Percentiles rank a stretch among this genome's conserved stretches.
These are phyloP conservation scores for Mastigias papua DNA, from an alignment of 30 jellyfish, hydroid and myxozoan genomes.

Conservation along the genomic window DNA sequence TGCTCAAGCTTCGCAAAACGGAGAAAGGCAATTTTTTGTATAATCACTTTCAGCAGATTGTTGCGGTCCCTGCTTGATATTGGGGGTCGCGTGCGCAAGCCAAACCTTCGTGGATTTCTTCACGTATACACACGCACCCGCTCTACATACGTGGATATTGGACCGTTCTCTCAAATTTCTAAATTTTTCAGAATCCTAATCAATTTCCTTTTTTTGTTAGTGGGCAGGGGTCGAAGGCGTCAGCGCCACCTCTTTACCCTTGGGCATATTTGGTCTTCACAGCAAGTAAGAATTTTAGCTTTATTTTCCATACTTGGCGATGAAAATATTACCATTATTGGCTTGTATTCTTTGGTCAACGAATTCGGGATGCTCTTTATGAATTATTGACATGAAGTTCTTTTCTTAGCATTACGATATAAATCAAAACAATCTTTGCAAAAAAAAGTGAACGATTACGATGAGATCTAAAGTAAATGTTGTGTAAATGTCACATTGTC, in stretches of 20 bases:
- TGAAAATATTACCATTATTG: not conserved
- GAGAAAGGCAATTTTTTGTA: no score
- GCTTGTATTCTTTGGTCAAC: not conserved
- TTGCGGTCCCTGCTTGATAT: not conserved
- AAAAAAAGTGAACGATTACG: no score
- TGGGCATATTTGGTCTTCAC: not conserved
- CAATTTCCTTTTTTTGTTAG: constrained; percentile 6
- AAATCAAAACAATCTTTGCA: no score
- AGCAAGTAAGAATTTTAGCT: not conserved
- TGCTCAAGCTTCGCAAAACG: no score
- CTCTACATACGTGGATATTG: not conserved
- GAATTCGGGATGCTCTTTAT: not conserved
- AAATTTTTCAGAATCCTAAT: not conserved
- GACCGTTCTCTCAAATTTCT: no score
- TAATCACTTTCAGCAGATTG: not conserved
- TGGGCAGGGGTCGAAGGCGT: constrained; percentile 15
- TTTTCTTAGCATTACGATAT: not conserved
- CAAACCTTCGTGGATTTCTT: not conserved
- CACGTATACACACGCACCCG: not conserved
- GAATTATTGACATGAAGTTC: not conserved
- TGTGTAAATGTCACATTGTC: no score
- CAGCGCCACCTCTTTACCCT: constrained; percentile 26
- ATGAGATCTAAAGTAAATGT: no score
- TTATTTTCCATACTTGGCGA: not conserved
- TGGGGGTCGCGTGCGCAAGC: not conserved